Evolutionary conservation across 2,888 invertebrate genomes (phyloP), one percentile per base, ranked within the genome.

Genomic region (Synergus laeviventris): DNA sequence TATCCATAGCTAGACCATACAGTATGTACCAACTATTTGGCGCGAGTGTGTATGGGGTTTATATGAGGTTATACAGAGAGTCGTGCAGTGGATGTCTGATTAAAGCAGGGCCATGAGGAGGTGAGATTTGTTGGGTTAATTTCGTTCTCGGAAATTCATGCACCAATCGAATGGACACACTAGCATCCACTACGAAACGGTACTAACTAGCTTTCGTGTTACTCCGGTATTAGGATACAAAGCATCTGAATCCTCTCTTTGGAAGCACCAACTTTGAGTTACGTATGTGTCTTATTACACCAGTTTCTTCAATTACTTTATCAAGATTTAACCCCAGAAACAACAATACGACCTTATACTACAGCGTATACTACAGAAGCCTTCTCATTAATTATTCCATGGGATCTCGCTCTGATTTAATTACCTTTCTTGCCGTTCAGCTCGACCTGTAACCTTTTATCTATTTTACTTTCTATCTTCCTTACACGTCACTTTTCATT

Each of bases 351-450:
- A n/a, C 38, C 7, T 61, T 11, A 39, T 45, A 73, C 31, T 31
- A 31, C 59, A 75, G 59, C 83, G 85, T 85, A 86, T 86, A 87
- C 86, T 87, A 88, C 84, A 86, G 84, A 79, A 86, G 84, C 85
- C 85, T 85, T 86, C 87, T 86, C 85, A 88, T 89, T 88, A 88
- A 89, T 89, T 89, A 88, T 89, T 88, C 88, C 86, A 82, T 86
- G 83, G 86, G 86, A 87, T 89, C 89, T 87, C 86, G 84, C 86
- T 83, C 85, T 85, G 86, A 88, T 88, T 89, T 89, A 89, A 89
- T 88, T 89, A 87, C 84, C 84, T 83, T 85, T 86, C 85, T 87
- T 86, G 83, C 79, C 82, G 82, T 78, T 78, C 77, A 61, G 75
- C 73, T 78, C 74, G 74, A 60, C 80, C 77, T 78, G 38, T 54